These are phyloP conservation scores for rat (Rattus norvegicus) DNA, from an alignment of 2,113 vertebrate genomes.

Conservation along the genomic window DNA sequence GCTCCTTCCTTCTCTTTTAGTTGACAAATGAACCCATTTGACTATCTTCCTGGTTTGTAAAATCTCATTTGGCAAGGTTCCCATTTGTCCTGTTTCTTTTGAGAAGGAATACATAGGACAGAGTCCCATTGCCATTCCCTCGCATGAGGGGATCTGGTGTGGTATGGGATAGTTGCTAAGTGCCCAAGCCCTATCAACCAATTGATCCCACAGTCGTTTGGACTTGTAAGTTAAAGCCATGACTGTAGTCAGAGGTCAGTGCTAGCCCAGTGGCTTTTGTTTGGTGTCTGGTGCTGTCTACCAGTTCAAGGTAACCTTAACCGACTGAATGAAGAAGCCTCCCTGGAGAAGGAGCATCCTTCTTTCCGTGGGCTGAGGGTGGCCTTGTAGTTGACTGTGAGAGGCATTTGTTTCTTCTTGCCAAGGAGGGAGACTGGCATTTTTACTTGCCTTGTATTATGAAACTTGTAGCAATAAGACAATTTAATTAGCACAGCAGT, in stretches of 20 bases:
- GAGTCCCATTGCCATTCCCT: not conserved
- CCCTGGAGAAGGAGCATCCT: not conserved
- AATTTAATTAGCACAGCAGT: constrained; percentile 81
- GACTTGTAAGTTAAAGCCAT: constrained; percentile 48
- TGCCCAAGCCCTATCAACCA: not conserved
- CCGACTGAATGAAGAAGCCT: not conserved
- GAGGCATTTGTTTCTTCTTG: constrained; percentile 13
- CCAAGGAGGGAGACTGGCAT: constrained; percentile 50
- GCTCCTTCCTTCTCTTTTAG: not conserved
- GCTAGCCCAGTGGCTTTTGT: not conserved
- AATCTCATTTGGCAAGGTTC: not conserved
- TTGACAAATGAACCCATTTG: constrained; percentile 42
- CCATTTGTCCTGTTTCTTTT: not conserved
- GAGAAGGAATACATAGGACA: not conserved
- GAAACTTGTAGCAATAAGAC: constrained; percentile 78
- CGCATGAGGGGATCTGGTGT: not conserved
- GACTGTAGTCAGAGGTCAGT: not conserved
- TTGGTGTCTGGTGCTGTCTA: not conserved
- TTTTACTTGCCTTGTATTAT: constrained; percentile 79
- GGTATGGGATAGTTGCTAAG: not conserved
- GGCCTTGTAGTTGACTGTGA: not conserved
- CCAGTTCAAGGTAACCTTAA: not conserved
- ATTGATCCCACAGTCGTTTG: not conserved
- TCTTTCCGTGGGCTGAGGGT: not conserved
- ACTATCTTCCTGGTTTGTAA: not conserved